These are phyloP conservation scores for Eremophila alpestris DNA, from an alignment of 2,797 vertebrate species.

Conservation along the genomic window DNA sequence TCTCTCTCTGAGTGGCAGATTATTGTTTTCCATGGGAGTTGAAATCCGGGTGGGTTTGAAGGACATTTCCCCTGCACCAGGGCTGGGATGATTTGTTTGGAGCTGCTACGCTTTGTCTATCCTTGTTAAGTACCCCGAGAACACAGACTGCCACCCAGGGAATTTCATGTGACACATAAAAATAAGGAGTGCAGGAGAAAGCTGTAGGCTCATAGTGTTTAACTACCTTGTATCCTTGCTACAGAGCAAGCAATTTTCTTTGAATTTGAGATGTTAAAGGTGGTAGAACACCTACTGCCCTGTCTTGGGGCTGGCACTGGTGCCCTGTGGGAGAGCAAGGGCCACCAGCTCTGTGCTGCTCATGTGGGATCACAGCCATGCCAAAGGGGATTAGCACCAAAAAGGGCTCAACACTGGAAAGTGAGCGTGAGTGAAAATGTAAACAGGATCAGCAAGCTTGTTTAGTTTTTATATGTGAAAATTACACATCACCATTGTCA, in stretches of 20 bases:
- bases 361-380: accelerated
- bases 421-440: not conserved
- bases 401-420: not conserved
- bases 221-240: slow-evolving; percentile 3
- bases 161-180: slow-evolving; percentile 42
- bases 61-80: not conserved
- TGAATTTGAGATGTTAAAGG: not conserved
- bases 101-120: slow-evolving; percentile 28
- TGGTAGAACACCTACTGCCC: not conserved
- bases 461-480: not conserved
- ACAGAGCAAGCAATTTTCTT: not conserved
- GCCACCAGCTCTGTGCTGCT: not conserved
- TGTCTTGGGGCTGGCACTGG: not conserved
- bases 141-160: not conserved
- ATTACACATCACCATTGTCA: accelerated
- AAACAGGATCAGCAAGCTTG: not conserved
- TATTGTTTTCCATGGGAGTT: not conserved
- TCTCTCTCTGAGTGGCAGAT: not conserved
- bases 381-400: not conserved
- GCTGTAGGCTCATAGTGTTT: not conserved
- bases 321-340: not conserved
- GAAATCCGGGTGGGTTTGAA: not conserved
- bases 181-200: not conserved
- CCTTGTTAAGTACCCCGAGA: slow-evolving; percentile 35
- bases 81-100: not conserved